Conservation (phyloP, 2,113 vertebrate genomes). For the Edolisoma coerulescens region DNA sequence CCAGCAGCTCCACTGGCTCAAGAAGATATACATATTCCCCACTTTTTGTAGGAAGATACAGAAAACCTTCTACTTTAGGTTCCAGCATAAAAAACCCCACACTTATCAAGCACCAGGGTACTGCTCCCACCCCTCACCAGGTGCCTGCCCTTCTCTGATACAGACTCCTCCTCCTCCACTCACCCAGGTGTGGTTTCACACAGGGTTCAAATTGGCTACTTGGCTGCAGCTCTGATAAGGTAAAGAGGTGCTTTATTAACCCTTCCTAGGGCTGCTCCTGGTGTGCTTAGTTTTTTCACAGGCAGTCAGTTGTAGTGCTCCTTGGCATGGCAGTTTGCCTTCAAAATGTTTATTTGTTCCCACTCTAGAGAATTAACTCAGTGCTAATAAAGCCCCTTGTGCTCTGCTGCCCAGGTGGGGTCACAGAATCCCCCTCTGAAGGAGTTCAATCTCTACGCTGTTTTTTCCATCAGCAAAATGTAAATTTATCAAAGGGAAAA, state of each 20-base stretch:
- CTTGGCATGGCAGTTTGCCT: not conserved
- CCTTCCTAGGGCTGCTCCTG: not conserved
- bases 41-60: not conserved
- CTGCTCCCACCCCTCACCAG: not conserved
- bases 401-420: not conserved
- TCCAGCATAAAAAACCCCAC: not conserved
- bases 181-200: not conserved
- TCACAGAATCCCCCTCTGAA: not conserved
- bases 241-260: not conserved
- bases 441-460: not conserved
- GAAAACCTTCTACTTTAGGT: fast-evolving
- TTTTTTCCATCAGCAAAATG: not conserved
- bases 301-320: not conserved
- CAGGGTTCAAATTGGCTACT: not conserved
- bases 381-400: not conserved
- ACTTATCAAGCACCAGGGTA: not conserved
- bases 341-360: not conserved
- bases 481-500: not conserved
- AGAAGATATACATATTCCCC: fast-evolving
- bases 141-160: not conserved
- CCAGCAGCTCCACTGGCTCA: not conserved
- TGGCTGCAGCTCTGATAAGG: not conserved
- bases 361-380: not conserved
- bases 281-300: fast-evolving
- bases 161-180: not conserved